Conservation (phyloP, 2,797 vertebrate genomes). For the Vultur gryphus region DNA sequence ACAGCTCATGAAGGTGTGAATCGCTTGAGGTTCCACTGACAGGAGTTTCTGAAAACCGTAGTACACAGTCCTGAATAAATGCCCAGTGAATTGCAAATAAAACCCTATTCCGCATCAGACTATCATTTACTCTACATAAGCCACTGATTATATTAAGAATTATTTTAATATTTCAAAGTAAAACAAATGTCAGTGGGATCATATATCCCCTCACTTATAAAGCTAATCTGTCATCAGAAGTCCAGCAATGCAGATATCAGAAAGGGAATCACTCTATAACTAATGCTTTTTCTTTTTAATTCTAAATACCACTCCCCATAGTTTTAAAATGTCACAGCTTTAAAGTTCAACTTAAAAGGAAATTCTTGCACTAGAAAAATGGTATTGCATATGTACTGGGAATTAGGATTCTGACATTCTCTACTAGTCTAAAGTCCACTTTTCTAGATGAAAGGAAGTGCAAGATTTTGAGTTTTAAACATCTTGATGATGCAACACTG, state of each 20-base stretch:
- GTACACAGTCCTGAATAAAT: neutral
- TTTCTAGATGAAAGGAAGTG: neutral
- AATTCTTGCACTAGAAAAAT: neutral
- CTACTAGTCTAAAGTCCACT: neutral
- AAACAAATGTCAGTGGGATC: neutral
- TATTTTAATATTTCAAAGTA: neutral
- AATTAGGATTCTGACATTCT: neutral
- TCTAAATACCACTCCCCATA: neutral
- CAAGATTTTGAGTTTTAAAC: neutral
- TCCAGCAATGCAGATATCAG: neutral
- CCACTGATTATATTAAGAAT: neutral
- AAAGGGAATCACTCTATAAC: neutral
- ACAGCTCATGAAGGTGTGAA: neutral
- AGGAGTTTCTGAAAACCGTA: neutral
- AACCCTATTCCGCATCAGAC: neutral
- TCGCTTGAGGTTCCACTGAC: neutral
- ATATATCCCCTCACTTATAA: neutral
- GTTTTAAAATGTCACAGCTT: slow-evolving; percentile 5
- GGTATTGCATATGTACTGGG: neutral
- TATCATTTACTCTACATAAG: neutral
- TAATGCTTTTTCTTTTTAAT: neutral
- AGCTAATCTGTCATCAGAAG: neutral
- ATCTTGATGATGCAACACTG: neutral
- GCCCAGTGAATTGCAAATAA: neutral
- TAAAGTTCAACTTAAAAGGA: neutral